These are phyloP conservation scores for Copsychus sechellarum DNA, from an alignment of 2,113 vertebrate genomes.

Conservation along the genomic window DNA sequence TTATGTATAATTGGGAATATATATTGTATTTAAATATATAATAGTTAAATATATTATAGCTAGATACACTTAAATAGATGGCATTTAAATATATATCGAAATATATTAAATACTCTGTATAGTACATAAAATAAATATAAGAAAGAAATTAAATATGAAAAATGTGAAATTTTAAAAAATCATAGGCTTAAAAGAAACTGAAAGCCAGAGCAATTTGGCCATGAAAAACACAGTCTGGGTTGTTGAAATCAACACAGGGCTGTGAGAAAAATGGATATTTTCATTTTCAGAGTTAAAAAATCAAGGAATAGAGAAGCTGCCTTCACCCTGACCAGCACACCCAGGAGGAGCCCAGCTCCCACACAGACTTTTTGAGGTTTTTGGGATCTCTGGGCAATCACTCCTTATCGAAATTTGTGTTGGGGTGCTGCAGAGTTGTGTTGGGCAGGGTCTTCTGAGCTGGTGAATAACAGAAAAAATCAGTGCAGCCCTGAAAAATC, in stretches of 20 bases:
- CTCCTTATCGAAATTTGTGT: accelerated
- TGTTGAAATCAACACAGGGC: no score
- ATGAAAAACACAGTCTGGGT: no score
- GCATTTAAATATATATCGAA: background rate
- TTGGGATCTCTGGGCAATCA: background rate
- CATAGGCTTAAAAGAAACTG: background rate
- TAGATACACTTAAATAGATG: no score
- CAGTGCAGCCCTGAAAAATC: background rate
- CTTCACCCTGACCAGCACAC: background rate
- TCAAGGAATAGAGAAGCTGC: background rate
- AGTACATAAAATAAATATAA: background rate
- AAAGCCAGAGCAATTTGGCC: no score
- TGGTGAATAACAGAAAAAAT: background rate
- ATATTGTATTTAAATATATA: background rate
- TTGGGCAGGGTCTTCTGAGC: background rate
- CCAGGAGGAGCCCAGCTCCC: background rate
- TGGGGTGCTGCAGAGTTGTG: background rate
- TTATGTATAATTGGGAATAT: background rate
- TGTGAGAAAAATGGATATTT: no score
- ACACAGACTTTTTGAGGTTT: background rate
- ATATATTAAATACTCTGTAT: background rate
- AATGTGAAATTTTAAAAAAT: background rate
- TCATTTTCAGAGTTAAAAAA: no score
- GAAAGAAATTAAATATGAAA: background rate
- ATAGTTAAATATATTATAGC: no score